Conservation (phyloP, 2,113 vertebrate species). For the Thymallus thymallus region DNA sequence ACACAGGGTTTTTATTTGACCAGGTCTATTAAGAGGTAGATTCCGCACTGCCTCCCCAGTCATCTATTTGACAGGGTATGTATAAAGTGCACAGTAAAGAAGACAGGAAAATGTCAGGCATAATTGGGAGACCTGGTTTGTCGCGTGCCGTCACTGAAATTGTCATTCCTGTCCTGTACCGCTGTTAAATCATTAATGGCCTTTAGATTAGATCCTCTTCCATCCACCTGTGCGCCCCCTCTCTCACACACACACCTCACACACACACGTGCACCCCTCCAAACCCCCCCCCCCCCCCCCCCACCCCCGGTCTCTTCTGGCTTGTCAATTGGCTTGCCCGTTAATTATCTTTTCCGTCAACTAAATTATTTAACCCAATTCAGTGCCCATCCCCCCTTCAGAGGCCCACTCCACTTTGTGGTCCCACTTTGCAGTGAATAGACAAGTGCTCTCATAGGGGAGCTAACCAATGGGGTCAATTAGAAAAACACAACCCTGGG, state of each 20-base stretch:
- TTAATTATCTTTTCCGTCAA: slow-evolving; percentile 74
- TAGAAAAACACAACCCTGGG: slow-evolving; percentile 33
- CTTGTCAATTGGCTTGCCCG: slow-evolving; percentile 66
- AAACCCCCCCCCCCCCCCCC: slow-evolving; percentile 9
- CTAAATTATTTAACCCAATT: slow-evolving; percentile 74
- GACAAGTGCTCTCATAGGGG: slow-evolving; percentile 28
- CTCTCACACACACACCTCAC: slow-evolving; percentile 23
- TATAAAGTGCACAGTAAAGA: slow-evolving; percentile 44
- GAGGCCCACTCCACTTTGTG: slow-evolving; percentile 41
- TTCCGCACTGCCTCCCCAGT: slow-evolving; percentile 24
- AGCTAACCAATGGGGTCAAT: slow-evolving; percentile 27
- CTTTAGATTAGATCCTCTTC: slow-evolving; percentile 72
- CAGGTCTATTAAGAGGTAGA: slow-evolving; percentile 43
- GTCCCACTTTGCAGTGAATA: slow-evolving; percentile 32
- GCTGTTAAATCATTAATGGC: slow-evolving; percentile 76
- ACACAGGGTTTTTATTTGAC: slow-evolving; percentile 22
- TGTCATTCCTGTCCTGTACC: slow-evolving; percentile 70
- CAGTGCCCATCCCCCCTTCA: slow-evolving; percentile 53
- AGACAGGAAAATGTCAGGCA: slow-evolving; percentile 57
- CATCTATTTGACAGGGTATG: slow-evolving; percentile 43
- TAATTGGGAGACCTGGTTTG: slow-evolving; percentile 61
- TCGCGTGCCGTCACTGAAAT: slow-evolving; percentile 60
- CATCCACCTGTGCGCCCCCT: slow-evolving; percentile 62
- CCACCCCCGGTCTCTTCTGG: slow-evolving; percentile 8
- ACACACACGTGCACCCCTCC: slow-evolving; percentile 30